Evolutionary conservation across 1,140 invertebrate species (phyloP), one percentile per base, ranked within the genome.

Genomic region (Andrena cerasifolii): DNA sequence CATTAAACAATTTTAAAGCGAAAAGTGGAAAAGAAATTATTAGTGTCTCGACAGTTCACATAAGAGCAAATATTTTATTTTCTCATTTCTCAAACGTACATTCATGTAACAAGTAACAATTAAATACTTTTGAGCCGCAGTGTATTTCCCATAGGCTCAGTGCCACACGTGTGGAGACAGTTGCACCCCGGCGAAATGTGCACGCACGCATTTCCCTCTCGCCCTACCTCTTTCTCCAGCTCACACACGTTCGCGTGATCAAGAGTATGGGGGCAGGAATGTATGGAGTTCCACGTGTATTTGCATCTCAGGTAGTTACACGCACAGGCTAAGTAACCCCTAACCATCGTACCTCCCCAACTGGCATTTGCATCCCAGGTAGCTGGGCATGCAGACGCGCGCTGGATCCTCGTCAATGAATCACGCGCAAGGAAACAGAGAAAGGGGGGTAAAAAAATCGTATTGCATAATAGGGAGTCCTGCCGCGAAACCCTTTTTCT

Each of bases 401-500:
- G 8, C 45, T 33, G 36, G 21, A 72, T 65, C 68, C 61, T 56
- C 59, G n/a, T 71, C 51, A 82, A 85, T 85, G 74, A 58, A 78
- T 78, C 49, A 28, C 43, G 36, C 49, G 65, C n/a, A 28, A 62
- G 21, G 62, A 51, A 72, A 5, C 28, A 28, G 66, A 61, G 43
- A 18, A 36, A 31, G 16, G 16, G 36, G 47, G n/a, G n/a, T n/a
- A 84, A 80, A 84, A 83, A 78, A 85, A 71, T 82, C 72, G 47
- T 77, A 79, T 83, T 83, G 81, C 82, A 84, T 80, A 86, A 87
- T 78, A 78, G 85, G 77, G 84, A 82, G 65, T 80, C 79, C 75
- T 61, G 68, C 61, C 66, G 43, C 70, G 68, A 89, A 91, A 92
- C 89, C 91, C 90, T 90, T 92, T 91, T 87, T n/a, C 82, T 88